These are phyloP conservation scores for Pomatorhinus ruficollis DNA, from an alignment of 2,113 vertebrate genomes.

Conservation along the genomic window DNA sequence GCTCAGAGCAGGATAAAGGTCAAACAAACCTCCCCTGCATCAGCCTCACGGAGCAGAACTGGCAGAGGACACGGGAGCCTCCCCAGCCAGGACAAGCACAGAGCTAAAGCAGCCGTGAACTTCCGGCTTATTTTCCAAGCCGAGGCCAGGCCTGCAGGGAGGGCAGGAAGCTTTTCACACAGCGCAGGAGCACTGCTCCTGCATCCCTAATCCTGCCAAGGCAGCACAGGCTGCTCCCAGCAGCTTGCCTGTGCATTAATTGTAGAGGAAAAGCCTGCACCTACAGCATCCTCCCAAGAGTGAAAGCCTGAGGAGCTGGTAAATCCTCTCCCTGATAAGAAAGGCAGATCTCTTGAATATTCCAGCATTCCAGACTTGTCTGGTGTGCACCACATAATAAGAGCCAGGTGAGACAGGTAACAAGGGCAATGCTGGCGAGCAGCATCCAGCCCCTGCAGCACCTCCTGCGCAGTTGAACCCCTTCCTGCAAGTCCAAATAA, in stretches of 20 bases:
- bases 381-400: rapidly evolving
- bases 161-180: neutral
- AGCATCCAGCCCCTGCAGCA: neutral
- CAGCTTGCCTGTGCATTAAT: neutral
- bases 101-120: neutral
- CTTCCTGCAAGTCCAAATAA: neutral
- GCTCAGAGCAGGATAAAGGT: neutral
- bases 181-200: neutral
- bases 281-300: neutral
- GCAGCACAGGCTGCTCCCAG: neutral
- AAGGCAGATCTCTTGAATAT: neutral
- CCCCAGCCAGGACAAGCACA: neutral
- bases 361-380: neutral
- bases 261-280: neutral
- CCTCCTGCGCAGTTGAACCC: neutral
- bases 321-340: neutral
- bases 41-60: rapidly evolving
- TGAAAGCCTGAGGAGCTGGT: neutral
- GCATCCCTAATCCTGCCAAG: neutral
- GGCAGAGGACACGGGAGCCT: neutral
- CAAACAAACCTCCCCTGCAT: neutral
- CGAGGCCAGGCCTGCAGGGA: neutral
- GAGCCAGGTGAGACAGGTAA: neutral
- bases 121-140: neutral
- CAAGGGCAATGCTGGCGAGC: neutral